Evolutionary conservation across 2,113 vertebrate genomes (phyloP).

Genomic region (Pituophis catenifer): DNA sequence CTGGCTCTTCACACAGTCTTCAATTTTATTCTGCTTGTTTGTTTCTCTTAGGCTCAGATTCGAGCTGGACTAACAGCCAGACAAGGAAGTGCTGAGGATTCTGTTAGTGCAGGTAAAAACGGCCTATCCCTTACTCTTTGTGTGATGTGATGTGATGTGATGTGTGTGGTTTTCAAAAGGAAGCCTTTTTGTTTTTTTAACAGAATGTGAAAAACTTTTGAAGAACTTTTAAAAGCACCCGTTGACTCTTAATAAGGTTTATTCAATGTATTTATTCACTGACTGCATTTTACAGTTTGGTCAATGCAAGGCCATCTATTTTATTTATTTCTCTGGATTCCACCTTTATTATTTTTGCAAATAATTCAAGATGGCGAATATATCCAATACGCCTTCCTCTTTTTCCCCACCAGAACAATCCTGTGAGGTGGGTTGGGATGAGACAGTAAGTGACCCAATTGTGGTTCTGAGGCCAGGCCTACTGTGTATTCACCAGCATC

Average conservation of each 20-base stretch:
- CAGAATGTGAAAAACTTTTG: neutral
- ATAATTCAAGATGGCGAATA: neutral
- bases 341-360: neutral
- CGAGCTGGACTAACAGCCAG: conserved; percentile 53
- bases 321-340: no score
- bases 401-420: neutral
- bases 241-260: neutral
- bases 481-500: neutral
- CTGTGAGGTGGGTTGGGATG: neutral
- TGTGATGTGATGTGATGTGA: neutral
- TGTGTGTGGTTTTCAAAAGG: neutral
- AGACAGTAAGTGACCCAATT: neutral
- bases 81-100: neutral
- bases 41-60: conserved; percentile 60
- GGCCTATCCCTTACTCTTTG: neutral
- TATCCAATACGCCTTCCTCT: neutral
- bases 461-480: neutral
- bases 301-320: no score
- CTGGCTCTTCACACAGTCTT: neutral
- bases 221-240: neutral
- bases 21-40: neutral
- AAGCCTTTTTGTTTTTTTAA: neutral
- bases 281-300: neutral
- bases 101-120: neutral
- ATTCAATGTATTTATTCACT: neutral